These are phyloP conservation scores for Listrodromus nycthemerus DNA, from an alignment of 2,888 invertebrate species.

Conservation along the genomic window DNA sequence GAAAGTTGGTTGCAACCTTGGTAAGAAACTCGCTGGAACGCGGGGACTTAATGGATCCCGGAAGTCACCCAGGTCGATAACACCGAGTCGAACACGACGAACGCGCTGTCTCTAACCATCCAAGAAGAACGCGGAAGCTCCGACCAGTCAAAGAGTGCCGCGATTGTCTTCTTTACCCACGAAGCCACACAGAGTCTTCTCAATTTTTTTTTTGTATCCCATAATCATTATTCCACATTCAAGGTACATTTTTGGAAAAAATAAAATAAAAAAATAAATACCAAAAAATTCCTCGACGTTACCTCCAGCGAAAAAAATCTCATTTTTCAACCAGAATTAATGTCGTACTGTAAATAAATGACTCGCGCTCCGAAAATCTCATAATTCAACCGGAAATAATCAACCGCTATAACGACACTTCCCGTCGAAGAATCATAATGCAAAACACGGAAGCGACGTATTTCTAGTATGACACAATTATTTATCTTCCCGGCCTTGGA, in stretches of 20 bases:
- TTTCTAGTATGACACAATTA: background rate
- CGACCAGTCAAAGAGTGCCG: conserved; percentile 1
- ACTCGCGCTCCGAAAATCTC: too few species aligned
- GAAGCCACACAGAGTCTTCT: background rate
- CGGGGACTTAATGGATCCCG: conserved; percentile 37
- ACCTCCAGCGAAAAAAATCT: too few species aligned
- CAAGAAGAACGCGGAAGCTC: conserved; percentile 48
- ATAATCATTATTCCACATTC: background rate
- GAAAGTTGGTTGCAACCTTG: conserved; percentile 28
- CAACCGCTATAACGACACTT: too few species aligned
- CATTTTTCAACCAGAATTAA: too few species aligned
- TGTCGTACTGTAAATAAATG: too few species aligned
- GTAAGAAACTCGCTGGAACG: conserved; percentile 23
- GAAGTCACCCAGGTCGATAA: conserved; percentile 46
- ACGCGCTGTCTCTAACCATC: conserved; percentile 22
- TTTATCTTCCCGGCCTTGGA: conserved; percentile 16
- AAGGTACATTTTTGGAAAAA: too few species aligned
- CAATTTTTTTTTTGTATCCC: background rate
- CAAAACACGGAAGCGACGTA: background rate
- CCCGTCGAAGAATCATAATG: too few species aligned
- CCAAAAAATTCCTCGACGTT: too few species aligned
- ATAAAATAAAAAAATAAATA: too few species aligned
- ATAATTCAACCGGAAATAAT: too few species aligned
- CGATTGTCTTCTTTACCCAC: conserved; percentile 8
- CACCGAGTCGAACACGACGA: conserved; percentile 28